A percentile compares a stretch with the other conserved stretches of the same genome.
Conservation (phyloP, 2,888 invertebrate genomes). For the Diachrysia chrysitis region DNA sequence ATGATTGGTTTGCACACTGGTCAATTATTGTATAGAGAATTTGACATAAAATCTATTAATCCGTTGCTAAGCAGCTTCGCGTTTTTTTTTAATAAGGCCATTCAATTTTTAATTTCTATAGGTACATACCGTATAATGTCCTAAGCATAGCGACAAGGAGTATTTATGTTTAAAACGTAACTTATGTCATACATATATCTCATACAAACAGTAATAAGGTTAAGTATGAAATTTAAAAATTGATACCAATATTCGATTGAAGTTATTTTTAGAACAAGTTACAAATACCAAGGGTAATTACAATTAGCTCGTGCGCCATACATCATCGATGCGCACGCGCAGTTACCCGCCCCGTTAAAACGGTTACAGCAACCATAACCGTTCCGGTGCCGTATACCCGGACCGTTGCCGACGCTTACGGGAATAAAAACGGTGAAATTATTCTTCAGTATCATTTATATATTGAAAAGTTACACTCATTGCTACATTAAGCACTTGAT, state of each 20-base stretch:
- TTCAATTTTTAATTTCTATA: too few species aligned
- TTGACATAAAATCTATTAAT: too few species aligned
- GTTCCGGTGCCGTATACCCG: constrained; percentile 45
- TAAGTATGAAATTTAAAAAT: too few species aligned
- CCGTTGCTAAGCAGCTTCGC: too few species aligned
- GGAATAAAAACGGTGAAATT: constrained; percentile 43
- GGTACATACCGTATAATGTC: too few species aligned
- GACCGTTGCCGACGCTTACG: constrained; percentile 24
- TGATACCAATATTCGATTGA: constrained; percentile 17
- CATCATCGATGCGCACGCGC: constrained; percentile 38
- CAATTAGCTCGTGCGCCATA: constrained; percentile 48
- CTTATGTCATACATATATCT: too few species aligned
- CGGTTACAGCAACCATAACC: constrained; percentile 50
- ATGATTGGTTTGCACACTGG: too few species aligned
- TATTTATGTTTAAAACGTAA: too few species aligned
- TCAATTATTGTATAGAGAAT: too few species aligned
- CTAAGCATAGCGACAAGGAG: too few species aligned
- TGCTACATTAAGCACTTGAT: not conserved
- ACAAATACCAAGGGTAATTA: constrained; percentile 48
- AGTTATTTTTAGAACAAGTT: constrained; percentile 41
- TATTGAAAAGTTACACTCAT: constrained; percentile 15
- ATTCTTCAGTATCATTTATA: constrained; percentile 20
- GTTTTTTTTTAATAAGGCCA: too few species aligned
- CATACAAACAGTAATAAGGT: too few species aligned
- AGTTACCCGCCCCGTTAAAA: constrained; percentile 60